Evolutionary conservation across 2,888 invertebrate genomes (phyloP).

Genomic region (Gasteruption jaculator): DNA sequence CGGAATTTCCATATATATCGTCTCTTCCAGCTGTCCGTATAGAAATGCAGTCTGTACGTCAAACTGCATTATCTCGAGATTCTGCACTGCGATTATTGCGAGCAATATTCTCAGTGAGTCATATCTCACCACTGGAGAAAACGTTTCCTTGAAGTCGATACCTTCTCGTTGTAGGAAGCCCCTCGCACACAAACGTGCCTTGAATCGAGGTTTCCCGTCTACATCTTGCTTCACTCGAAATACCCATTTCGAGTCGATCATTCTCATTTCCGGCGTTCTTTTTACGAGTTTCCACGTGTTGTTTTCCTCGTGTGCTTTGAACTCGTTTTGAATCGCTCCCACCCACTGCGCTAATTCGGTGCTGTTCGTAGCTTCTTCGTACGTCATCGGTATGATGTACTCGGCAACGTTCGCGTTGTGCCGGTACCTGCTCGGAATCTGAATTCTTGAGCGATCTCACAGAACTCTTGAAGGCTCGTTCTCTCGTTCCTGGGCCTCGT

Average conservation of each 20-base stretch:
- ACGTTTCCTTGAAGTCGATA: slow-evolving; percentile 24
- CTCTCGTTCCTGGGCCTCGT: neutral
- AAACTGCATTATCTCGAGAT: no score
- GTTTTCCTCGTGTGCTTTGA: slow-evolving; percentile 19
- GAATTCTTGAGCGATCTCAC: neutral
- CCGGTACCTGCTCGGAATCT: slow-evolving; percentile 2
- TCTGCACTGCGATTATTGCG: no score
- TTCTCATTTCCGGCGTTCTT: slow-evolving; percentile 6
- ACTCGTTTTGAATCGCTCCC: slow-evolving; percentile 20
- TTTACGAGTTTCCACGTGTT: slow-evolving; percentile 19
- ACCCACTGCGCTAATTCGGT: slow-evolving; percentile 18
- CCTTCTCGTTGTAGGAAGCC: slow-evolving; percentile 21
- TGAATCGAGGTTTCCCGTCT: slow-evolving; percentile 18
- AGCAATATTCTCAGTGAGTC: no score
- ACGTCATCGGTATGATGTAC: slow-evolving; percentile 4
- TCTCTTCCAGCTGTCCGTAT: no score
- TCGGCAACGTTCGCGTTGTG: slow-evolving; percentile 12
- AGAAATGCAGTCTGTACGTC: no score
- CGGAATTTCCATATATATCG: no score
- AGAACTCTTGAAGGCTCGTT: neutral
- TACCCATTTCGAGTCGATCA: slow-evolving; percentile 26
- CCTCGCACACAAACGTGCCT: slow-evolving; percentile 23
- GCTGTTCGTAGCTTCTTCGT: slow-evolving; percentile 10
- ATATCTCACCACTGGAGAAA: slow-evolving; percentile 25
- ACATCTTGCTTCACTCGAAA: slow-evolving; percentile 19